Evolutionary conservation across 92 coral and sea anemone genomes (phyloP).

Genomic region (Epizoanthus stellaris): DNA sequence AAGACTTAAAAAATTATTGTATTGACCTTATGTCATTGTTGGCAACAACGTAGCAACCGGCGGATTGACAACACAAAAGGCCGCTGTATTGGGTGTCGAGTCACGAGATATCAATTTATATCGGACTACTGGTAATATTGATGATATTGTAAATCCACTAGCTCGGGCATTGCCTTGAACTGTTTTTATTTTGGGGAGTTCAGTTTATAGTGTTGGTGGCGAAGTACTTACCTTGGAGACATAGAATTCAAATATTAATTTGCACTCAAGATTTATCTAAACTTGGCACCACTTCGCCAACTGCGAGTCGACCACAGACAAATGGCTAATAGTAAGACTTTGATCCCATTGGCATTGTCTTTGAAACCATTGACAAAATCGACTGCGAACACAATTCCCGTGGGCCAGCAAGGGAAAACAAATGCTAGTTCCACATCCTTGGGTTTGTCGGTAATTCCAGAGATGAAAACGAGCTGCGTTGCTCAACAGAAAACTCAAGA

Average conservation of each 20-base stretch:
- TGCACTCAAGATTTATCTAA: background rate
- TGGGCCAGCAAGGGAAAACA: constrained; percentile 18
- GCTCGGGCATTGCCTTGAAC: no score
- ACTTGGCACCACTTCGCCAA: background rate
- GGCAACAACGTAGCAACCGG: constrained; percentile 1
- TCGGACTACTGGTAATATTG: no score
- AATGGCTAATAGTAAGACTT: constrained; percentile 37
- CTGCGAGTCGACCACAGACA: background rate
- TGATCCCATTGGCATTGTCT: constrained; percentile 29
- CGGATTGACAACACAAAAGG: background rate
- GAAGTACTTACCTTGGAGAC: background rate
- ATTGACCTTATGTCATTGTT: background rate
- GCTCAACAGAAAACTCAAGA: constrained; percentile 17
- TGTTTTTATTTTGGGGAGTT: no score
- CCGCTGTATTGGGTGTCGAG: background rate
- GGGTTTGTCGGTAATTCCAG: constrained; percentile 24
- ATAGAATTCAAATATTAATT: background rate
- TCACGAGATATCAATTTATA: background rate
- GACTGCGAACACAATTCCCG: constrained; percentile 22
- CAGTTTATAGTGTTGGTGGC: no score
- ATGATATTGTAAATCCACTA: no score
- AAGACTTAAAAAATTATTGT: background rate
- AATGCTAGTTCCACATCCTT: constrained; percentile 4
- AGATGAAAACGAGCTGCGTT: background rate
- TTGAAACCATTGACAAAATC: constrained; percentile 16